These are phyloP conservation scores for Torymus auratus DNA, from an alignment of 2,888 invertebrate species.

Conservation along the genomic window DNA sequence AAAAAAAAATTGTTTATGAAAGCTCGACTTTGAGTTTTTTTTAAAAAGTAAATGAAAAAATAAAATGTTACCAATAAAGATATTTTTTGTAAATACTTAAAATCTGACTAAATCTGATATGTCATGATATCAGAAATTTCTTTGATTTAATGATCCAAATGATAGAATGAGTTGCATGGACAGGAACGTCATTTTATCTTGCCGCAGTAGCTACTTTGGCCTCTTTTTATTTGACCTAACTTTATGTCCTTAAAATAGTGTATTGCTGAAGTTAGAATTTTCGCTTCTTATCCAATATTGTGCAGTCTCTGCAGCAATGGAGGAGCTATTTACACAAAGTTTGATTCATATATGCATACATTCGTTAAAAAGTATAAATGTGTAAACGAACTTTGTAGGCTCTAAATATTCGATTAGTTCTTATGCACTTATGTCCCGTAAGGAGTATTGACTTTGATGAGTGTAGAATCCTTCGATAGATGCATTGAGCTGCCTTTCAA, in stretches of 20 bases:
- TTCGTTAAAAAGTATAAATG: slow-evolving; percentile 45
- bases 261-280: slow-evolving; percentile 56
- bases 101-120: slow-evolving; percentile 68
- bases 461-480: slow-evolving; percentile 54
- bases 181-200: slow-evolving; percentile 56
- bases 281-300: slow-evolving; percentile 27
- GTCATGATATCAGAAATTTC: slow-evolving; percentile 71
- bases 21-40: slow-evolving; percentile 29
- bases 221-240: slow-evolving; percentile 49
- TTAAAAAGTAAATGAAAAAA: slow-evolving; percentile 36
- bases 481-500: slow-evolving; percentile 51
- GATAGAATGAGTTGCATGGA: slow-evolving; percentile 39
- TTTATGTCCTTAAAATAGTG: slow-evolving; percentile 53
- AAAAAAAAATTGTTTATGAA: slow-evolving; percentile 45
- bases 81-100: slow-evolving; percentile 38
- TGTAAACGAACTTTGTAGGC: slow-evolving; percentile 54
- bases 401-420: slow-evolving; percentile 56
- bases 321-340: slow-evolving; percentile 56
- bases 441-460: slow-evolving; percentile 56
- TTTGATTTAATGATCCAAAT: slow-evolving; percentile 24
- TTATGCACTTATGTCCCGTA: slow-evolving; percentile 60
- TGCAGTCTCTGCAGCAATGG: slow-evolving; percentile 33
- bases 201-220: slow-evolving; percentile 57
- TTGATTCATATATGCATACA: slow-evolving; percentile 54
- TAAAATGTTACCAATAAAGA: slow-evolving; percentile 33